These are phyloP conservation scores for Echeneis naucrates DNA, from an alignment of 2,797 vertebrate genomes.

Conservation along the genomic window DNA sequence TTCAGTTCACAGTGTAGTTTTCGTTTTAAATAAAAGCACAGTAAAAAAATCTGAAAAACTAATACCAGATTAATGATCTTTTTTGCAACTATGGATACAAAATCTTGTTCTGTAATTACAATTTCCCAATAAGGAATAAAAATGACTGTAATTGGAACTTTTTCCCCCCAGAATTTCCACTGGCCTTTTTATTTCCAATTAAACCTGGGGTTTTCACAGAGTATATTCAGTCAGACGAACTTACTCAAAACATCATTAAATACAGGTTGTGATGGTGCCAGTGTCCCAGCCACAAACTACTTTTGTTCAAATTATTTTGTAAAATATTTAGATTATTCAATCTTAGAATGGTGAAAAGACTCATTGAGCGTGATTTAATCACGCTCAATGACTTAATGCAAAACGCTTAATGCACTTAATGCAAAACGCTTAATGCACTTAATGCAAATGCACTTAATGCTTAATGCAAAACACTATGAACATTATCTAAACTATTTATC, in stretches of 20 bases:
- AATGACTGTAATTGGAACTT: no score
- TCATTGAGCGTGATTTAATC: neutral
- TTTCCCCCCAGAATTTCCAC: neutral
- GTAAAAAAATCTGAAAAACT: constrained; percentile 3
- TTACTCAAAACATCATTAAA: neutral
- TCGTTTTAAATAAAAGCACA: constrained; percentile 22
- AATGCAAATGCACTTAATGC: no score
- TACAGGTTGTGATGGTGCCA: constrained; percentile 9
- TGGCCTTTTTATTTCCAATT: neutral
- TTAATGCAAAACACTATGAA: neutral
- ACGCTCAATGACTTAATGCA: neutral
- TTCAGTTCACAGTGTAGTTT: neutral
- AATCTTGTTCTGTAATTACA: constrained; percentile 27
- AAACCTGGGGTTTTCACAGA: neutral
- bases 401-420: no score
- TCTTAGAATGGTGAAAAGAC: no score
- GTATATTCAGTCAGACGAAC: neutral
- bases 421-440: no score
- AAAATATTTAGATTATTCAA: neutral
- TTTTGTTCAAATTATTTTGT: neutral
- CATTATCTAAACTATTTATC: no score
- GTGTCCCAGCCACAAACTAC: no score
- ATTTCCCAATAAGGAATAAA: neutral
- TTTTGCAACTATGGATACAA: constrained; percentile 1
- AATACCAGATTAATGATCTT: constrained; percentile 6